phyloP scores from a whole-genome alignment of 2,113 vertebrate species.

The Octodon degus region DNA sequence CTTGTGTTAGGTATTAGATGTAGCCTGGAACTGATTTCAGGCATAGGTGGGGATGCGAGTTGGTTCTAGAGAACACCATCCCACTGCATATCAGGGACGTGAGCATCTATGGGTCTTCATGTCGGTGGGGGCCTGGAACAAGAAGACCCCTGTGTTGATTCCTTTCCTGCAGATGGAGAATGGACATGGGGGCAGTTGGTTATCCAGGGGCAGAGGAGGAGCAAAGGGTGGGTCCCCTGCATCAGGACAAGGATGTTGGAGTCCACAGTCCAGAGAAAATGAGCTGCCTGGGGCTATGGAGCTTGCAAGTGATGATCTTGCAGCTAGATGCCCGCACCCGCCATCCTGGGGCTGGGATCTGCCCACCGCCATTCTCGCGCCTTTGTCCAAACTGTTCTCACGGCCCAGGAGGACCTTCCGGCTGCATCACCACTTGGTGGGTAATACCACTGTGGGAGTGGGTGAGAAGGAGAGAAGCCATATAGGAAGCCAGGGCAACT shows the following conservation, averaged over 20 bases:
- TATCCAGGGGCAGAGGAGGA: not conserved
- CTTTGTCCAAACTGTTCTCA: not conserved
- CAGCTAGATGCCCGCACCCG: too few relatives aligned
- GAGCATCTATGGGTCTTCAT: not conserved
- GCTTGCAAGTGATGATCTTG: accelerated
- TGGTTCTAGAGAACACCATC: too few relatives aligned
- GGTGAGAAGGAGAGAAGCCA: not conserved
- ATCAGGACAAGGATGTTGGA: not conserved
- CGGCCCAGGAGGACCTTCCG: not conserved
- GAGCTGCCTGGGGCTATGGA: not conserved
- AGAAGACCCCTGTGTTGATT: not conserved
- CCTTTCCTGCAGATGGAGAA: not conserved
- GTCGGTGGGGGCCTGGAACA: too few relatives aligned
- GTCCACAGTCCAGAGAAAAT: not conserved
- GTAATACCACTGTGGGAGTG: too few relatives aligned
- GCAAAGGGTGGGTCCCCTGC: accelerated
- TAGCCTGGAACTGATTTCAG: not conserved
- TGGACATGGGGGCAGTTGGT: not conserved
- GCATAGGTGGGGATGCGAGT: accelerated
- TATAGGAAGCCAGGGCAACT: not conserved
- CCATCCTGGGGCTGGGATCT: accelerated
- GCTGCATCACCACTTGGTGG: not conserved
- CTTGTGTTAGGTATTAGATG: accelerated
- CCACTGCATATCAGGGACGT: not conserved
- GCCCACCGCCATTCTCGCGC: too few relatives aligned